phyloP scores from a whole-genome alignment of 2,797 vertebrate species.

The Anabacerthia variegaticeps region DNA sequence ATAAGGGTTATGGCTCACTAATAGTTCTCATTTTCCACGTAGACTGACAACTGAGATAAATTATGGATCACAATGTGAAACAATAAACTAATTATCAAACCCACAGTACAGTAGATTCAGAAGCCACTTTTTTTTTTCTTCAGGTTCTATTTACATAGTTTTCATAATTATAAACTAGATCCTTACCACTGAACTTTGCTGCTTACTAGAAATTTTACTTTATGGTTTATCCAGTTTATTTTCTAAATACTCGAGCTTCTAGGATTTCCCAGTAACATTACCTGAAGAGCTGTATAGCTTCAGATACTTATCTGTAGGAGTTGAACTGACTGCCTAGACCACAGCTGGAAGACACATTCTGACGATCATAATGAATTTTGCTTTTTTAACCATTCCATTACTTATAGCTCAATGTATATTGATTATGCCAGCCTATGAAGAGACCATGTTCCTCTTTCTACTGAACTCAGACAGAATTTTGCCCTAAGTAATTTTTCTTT shows the following conservation, averaged over 20 bases:
- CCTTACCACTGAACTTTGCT: not conserved
- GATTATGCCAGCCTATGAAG: not conserved
- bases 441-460: not conserved
- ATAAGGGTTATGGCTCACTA: not conserved
- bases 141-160: not conserved
- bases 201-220: not conserved
- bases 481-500: not conserved
- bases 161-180: not conserved
- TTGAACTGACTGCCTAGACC: not conserved
- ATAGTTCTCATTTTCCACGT: not conserved
- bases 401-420: not conserved
- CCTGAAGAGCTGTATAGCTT: not conserved
- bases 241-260: not conserved
- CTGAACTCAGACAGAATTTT: not conserved
- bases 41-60: not conserved
- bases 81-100: not conserved
- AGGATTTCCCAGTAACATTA: not conserved
- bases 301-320: not conserved
- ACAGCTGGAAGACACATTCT: not conserved
- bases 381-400: not conserved
- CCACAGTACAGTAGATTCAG: not conserved
- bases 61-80: not conserved
- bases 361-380: not conserved
- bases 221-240: not conserved
- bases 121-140: not conserved